These are phyloP conservation scores for Epizoanthus fatuus DNA, from an alignment of 92 coral and sea anemone species.

Conservation along the genomic window DNA sequence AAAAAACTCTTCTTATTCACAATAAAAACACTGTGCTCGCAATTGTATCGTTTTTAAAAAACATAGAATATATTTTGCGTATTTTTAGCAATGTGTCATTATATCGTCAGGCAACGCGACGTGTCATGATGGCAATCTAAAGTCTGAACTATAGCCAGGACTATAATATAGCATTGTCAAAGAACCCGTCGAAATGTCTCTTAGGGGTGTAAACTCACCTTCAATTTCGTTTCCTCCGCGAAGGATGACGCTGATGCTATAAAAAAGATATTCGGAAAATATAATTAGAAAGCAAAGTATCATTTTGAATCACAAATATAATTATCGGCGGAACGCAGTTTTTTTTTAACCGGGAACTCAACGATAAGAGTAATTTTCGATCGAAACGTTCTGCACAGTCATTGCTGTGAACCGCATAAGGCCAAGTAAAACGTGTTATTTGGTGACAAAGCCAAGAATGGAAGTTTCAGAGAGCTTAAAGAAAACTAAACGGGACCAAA, in stretches of 20 bases:
- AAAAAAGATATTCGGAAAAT: neutral
- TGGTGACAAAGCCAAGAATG: no score
- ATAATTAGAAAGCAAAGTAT: no score
- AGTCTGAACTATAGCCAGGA: neutral
- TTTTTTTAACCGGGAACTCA: no score
- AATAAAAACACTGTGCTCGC: neutral
- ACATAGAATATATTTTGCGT: neutral
- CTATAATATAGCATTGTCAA: neutral
- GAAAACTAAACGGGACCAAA: no score
- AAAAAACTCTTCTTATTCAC: neutral
- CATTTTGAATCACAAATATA: no score
- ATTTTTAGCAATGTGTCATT: neutral
- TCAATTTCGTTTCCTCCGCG: conserved; percentile 14
- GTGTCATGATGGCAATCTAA: no score
- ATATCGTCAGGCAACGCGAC: neutral
- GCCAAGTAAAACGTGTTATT: no score
- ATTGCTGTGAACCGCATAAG: no score
- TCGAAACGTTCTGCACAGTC: no score
- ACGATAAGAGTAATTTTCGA: no score
- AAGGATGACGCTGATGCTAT: conserved; percentile 10
- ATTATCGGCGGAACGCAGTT: no score
- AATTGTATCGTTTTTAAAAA: neutral
- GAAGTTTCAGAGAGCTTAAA: no score
- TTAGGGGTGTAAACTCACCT: neutral
- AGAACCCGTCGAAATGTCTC: neutral